These are phyloP conservation scores for Peromyscus attwateri DNA, from an alignment of 2,797 vertebrate species.

Conservation along the genomic window DNA sequence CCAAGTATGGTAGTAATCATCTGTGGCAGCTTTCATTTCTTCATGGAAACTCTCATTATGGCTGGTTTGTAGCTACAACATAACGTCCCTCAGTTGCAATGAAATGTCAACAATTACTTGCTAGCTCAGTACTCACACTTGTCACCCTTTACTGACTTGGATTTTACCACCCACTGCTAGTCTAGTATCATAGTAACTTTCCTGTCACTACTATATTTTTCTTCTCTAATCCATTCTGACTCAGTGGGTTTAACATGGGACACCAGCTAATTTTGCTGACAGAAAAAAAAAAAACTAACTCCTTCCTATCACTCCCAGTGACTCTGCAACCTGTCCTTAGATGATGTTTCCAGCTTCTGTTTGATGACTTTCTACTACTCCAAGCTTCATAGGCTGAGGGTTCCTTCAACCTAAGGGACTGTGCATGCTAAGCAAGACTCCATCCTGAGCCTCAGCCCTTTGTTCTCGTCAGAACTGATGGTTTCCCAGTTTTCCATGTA, in stretches of 20 bases:
- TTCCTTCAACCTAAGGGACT: not conserved
- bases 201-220: not conserved
- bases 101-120: not conserved
- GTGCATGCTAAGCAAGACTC: not conserved
- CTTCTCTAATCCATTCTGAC: not conserved
- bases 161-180: not conserved
- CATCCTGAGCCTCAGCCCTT: not conserved
- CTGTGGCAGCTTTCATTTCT: not conserved
- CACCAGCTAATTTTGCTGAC: constrained; percentile 6
- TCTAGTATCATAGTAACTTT: not conserved
- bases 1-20: not conserved
- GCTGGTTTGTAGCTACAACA: not conserved
- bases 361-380: not conserved
- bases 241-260: not conserved
- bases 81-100: not conserved
- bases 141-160: not conserved
- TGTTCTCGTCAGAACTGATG: not conserved
- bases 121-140: not conserved
- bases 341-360: not conserved
- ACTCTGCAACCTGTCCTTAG: not conserved
- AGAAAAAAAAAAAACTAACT: constrained; percentile 10
- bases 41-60: not conserved
- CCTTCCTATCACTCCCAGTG: not conserved
- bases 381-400: not conserved
- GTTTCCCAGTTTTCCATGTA: not conserved